These are phyloP conservation scores for Steinernema hermaphroditum DNA, from an alignment of 2,888 invertebrate species.

Conservation along the genomic window DNA sequence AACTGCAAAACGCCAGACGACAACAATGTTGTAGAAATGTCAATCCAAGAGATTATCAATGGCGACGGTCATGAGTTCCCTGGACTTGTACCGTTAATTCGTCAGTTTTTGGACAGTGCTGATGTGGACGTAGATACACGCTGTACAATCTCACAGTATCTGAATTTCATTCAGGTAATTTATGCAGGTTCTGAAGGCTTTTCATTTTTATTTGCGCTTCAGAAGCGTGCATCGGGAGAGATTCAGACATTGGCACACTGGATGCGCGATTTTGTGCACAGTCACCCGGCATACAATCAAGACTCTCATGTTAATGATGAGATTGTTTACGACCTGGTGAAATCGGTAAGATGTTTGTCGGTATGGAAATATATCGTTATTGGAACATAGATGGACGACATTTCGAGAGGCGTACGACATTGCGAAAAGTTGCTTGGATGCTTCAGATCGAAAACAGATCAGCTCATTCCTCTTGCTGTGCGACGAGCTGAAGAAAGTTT, in stretches of 20 bases:
- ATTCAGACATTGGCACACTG: constrained; percentile 90
- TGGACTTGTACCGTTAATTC: constrained; percentile 88
- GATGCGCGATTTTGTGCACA: constrained; percentile 85
- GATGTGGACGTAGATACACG: constrained; percentile 96
- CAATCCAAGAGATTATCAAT: constrained; percentile 93
- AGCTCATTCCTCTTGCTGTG: constrained; percentile 61
- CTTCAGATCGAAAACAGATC: constrained; percentile 64
- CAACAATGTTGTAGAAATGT: constrained; percentile 75
- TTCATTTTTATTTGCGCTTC: too few species aligned
- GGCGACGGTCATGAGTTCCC: constrained; percentile 89
- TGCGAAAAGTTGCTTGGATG: constrained; percentile 63
- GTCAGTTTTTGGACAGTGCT: constrained; percentile 88
- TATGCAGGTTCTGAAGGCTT: not conserved
- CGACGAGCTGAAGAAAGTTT: constrained; percentile 62
- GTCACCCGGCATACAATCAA: constrained; percentile 76
- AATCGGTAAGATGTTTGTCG: constrained; percentile 45
- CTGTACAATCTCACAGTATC: constrained; percentile 90
- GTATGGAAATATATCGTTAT: constrained; percentile 13
- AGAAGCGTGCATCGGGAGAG: constrained; percentile 76
- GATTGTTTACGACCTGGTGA: constrained; percentile 86
- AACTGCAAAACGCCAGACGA: constrained; percentile 36
- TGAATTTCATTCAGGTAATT: constrained; percentile 71
- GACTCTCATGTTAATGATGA: constrained; percentile 86
- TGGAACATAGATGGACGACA: constrained; percentile 62
- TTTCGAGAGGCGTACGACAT: constrained; percentile 60